These are phyloP conservation scores for Oscheius myriophilus DNA, from an alignment of 2,888 invertebrate genomes.

Conservation along the genomic window DNA sequence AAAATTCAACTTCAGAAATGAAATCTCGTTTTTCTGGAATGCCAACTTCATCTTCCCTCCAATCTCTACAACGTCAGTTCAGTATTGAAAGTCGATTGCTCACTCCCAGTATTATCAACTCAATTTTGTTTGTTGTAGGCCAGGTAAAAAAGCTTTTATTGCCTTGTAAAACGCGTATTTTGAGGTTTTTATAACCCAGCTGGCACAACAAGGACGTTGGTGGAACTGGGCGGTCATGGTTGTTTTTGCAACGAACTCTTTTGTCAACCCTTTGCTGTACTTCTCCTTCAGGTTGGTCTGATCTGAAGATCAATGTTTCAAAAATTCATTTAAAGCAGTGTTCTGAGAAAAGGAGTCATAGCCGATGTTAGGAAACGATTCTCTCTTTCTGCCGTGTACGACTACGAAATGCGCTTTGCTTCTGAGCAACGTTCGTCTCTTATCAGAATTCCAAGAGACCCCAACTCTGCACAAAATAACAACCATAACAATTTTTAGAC, in stretches of 20 bases:
- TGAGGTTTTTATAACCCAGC: slow-evolving; percentile 55
- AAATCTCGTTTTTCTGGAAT: slow-evolving; percentile 45
- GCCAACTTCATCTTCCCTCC: slow-evolving; percentile 43
- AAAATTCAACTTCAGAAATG: slow-evolving; percentile 35
- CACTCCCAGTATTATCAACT: slow-evolving; percentile 60
- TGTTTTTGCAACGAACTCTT: slow-evolving; percentile 60
- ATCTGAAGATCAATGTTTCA: neutral
- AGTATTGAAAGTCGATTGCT: slow-evolving; percentile 59
- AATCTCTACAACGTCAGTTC: slow-evolving; percentile 50
- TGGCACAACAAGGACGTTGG: slow-evolving; percentile 61
- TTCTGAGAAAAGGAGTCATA: slow-evolving; percentile 57
- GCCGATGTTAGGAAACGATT: slow-evolving; percentile 51
- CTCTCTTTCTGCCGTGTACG: slow-evolving; percentile 56
- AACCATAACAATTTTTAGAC: slow-evolving; percentile 5
- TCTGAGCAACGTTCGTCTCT: slow-evolving; percentile 30
- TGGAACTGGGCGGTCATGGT: slow-evolving; percentile 64
- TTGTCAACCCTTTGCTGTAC: slow-evolving; percentile 60
- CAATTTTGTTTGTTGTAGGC: slow-evolving; percentile 58
- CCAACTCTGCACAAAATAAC: slow-evolving; percentile 10
- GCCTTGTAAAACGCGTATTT: slow-evolving; percentile 1
- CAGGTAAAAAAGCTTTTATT: slow-evolving; percentile 39
- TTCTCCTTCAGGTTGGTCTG: slow-evolving; percentile 50
- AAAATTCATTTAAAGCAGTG: slow-evolving; percentile 45
- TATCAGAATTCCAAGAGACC: slow-evolving; percentile 24
- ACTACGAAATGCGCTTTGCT: slow-evolving; percentile 53